phyloP scores from a whole-genome alignment of 2,888 invertebrate genomes.

The Physocephala rufipes region DNA sequence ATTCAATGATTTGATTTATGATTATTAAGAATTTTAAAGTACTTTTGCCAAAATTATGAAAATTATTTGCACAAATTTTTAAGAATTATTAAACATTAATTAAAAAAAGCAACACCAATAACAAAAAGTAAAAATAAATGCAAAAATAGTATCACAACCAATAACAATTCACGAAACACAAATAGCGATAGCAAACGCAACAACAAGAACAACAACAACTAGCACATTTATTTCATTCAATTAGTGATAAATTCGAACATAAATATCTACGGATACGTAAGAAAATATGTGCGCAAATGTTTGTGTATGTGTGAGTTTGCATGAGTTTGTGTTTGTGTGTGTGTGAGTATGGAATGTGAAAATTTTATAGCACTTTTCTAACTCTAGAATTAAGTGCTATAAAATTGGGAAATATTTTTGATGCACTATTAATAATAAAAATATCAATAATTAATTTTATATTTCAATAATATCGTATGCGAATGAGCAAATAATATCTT shows the following conservation, averaged over 20 bases:
- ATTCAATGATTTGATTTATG: conserved; percentile 15
- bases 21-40: conserved; percentile 18
- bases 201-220: no score
- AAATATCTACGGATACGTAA: background rate
- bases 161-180: background rate
- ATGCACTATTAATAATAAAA: conserved; percentile 45
- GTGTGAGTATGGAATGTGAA: conserved; percentile 14
- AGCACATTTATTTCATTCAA: conserved; percentile 1
- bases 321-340: background rate
- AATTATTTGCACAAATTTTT: background rate
- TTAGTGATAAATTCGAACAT: background rate
- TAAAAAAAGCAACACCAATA: background rate
- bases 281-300: background rate
- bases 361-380: conserved; percentile 30
- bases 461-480: no score
- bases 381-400: conserved; percentile 32
- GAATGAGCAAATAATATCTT: no score
- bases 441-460: conserved; percentile 53
- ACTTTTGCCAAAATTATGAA: conserved; percentile 17
- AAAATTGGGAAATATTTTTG: conserved; percentile 26
- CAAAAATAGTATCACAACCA: background rate
- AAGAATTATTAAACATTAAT: conserved; percentile 1
- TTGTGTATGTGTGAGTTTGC: background rate
- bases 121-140: background rate
- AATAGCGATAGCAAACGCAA: no score